phyloP scores from a whole-genome alignment of 2,797 vertebrate genomes.

The Pteropus rufus region DNA sequence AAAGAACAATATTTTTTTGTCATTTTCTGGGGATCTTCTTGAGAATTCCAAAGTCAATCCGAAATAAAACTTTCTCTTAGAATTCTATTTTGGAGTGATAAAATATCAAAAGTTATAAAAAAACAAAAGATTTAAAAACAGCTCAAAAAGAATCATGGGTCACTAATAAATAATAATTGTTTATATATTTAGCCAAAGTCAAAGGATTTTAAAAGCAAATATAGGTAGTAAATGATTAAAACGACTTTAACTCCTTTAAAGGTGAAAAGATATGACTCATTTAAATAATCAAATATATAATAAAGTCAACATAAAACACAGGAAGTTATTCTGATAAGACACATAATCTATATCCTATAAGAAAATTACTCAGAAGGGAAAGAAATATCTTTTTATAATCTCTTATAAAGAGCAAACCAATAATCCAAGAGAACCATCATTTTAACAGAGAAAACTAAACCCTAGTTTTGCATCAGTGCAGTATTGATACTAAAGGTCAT shows the following conservation, averaged over 20 bases:
- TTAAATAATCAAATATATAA: background rate
- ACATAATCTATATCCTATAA: background rate
- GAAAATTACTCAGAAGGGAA: background rate
- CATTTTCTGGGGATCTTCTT: background rate
- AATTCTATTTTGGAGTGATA: background rate
- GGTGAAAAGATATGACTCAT: background rate
- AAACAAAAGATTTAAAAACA: background rate
- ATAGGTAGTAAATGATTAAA: background rate
- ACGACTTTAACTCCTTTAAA: background rate
- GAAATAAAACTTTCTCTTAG: background rate
- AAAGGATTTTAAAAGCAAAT: background rate
- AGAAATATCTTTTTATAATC: background rate
- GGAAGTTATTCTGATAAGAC: background rate
- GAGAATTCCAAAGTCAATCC: background rate
- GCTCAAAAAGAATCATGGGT: background rate
- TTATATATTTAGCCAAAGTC: background rate
- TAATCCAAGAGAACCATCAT: background rate
- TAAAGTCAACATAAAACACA: background rate
- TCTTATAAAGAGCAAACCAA: background rate
- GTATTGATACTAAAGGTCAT: background rate
- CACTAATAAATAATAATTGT: background rate
- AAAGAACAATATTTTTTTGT: background rate
- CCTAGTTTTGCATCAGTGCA: background rate
- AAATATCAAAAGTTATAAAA: background rate
- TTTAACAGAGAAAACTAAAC: background rate